Evolutionary conservation across 64 coral and sea anemone genomes (phyloP).

Genomic region (Acropora yongei): DNA sequence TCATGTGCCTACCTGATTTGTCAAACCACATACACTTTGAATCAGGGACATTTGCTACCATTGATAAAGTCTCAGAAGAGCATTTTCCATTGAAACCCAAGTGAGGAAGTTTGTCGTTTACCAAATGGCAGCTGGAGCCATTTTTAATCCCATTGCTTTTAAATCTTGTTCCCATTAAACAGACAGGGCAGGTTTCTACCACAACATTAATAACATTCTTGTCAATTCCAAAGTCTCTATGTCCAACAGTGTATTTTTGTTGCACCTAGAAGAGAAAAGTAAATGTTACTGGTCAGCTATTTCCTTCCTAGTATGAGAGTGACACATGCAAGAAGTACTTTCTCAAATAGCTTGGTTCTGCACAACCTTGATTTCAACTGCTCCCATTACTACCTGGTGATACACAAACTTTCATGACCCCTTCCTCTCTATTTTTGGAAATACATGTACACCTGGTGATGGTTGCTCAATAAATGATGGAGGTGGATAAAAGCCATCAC

Average conservation of each 20-base stretch:
- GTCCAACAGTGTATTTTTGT: conserved; percentile 74
- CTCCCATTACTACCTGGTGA: too few species aligned
- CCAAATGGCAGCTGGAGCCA: neutral
- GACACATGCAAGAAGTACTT: too few species aligned
- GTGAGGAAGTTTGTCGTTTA: conserved; percentile 12
- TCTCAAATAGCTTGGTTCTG: too few species aligned
- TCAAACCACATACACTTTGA: conserved; percentile 97
- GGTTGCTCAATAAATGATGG: too few species aligned
- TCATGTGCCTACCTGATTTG: conserved; percentile 47
- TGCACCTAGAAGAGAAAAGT: conserved; percentile 46
- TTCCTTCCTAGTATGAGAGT: neutral
- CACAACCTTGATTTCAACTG: too few species aligned
- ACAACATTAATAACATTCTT: conserved; percentile 59
- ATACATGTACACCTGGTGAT: too few species aligned
- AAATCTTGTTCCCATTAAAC: conserved; percentile 55
- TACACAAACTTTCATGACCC: too few species aligned
- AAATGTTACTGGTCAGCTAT: neutral
- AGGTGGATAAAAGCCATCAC: too few species aligned
- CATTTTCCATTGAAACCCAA: conserved; percentile 16
- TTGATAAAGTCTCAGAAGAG: conserved; percentile 58
- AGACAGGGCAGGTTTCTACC: conserved; percentile 82
- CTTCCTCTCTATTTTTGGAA: too few species aligned
- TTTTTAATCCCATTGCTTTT: conserved; percentile 38
- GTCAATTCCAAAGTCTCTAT: conserved; percentile 90
- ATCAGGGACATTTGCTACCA: conserved; percentile 90